A percentile compares a stretch with the other conserved stretches of the same genome.
phyloP scores from a whole-genome alignment of 2,797 vertebrate species.

The Philypnodon macrostomus region DNA sequence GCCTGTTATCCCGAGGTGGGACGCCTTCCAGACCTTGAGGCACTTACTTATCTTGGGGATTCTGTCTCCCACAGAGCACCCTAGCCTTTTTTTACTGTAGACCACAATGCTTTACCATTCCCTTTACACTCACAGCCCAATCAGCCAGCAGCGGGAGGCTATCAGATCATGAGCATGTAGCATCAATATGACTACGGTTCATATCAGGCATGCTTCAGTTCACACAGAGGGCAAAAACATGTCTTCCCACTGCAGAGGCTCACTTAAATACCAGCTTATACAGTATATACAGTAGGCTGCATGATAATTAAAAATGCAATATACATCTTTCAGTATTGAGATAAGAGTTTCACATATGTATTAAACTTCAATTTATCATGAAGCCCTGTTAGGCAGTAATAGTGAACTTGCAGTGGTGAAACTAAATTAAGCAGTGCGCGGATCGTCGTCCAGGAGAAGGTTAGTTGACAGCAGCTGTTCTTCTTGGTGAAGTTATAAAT shows the following conservation, averaged over 20 bases:
- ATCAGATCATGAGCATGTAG: constrained; percentile 63
- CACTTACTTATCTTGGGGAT: constrained; percentile 73
- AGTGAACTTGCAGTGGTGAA: constrained; percentile 54
- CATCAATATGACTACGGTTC: constrained; percentile 56
- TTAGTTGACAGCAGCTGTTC: constrained; percentile 73
- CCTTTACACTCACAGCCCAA: constrained; percentile 52
- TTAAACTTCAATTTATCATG: too few relatives aligned
- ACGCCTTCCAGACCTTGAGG: constrained; percentile 72
- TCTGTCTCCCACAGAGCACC: constrained; percentile 69
- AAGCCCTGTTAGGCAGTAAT: constrained; percentile 27
- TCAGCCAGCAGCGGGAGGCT: constrained; percentile 55
- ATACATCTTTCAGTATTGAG: too few relatives aligned
- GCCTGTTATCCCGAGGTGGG: constrained; percentile 73
- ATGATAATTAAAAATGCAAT: too few relatives aligned
- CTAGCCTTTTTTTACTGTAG: constrained; percentile 43
- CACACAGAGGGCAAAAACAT: constrained; percentile 39
- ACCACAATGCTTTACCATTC: constrained; percentile 52
- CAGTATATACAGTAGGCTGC: constrained; percentile 11
- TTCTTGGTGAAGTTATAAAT: constrained; percentile 70
- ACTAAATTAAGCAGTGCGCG: constrained; percentile 74
- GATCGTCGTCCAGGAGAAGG: constrained; percentile 59
- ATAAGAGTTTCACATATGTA: too few relatives aligned
- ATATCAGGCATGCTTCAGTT: constrained; percentile 53
- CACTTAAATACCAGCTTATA: constrained; percentile 22
- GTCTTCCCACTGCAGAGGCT: constrained; percentile 33